phyloP scores from a whole-genome alignment of 2,888 invertebrate genomes.

The Drosophila lutescens region DNA sequence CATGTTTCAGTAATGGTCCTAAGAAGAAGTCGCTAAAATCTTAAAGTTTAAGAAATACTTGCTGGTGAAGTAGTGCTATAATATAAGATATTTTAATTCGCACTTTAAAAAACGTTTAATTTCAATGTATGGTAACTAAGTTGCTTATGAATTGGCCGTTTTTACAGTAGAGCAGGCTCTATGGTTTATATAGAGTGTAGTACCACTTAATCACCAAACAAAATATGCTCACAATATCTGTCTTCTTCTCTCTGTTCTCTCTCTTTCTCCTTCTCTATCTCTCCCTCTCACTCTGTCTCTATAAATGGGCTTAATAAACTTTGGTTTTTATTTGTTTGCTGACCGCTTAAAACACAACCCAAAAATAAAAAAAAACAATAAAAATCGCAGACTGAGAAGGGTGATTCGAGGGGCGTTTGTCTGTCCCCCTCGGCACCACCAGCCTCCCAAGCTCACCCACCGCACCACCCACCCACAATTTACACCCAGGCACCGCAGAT shows the following conservation, averaged over 20 bases:
- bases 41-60: not conserved
- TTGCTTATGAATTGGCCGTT: conserved; percentile 3
- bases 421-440: conserved; percentile 51
- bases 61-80: not conserved
- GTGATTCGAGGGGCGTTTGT: conserved; percentile 19
- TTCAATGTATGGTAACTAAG: not conserved
- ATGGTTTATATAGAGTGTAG: conserved; percentile 8
- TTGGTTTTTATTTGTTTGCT: conserved; percentile 27
- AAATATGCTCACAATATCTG: conserved; percentile 30
- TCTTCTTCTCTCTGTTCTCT: conserved; percentile 28
- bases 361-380: not conserved
- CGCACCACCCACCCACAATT: conserved; percentile 58
- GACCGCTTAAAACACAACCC: conserved; percentile 14
- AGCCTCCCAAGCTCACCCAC: conserved; percentile 34
- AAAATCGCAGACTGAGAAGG: conserved; percentile 43
- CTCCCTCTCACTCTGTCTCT: conserved; percentile 32
- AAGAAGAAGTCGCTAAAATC: too few species aligned
- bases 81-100: not conserved
- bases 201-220: conserved; percentile 1
- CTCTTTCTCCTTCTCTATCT: conserved; percentile 23
- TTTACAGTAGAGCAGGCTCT: conserved; percentile 6
- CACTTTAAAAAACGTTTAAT: not conserved
- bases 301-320: conserved; percentile 16
- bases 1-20: too few species aligned
- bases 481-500: conserved; percentile 66